Conservation (phyloP, 1,140 invertebrate genomes). For the Zaprionus africanus region DNA sequence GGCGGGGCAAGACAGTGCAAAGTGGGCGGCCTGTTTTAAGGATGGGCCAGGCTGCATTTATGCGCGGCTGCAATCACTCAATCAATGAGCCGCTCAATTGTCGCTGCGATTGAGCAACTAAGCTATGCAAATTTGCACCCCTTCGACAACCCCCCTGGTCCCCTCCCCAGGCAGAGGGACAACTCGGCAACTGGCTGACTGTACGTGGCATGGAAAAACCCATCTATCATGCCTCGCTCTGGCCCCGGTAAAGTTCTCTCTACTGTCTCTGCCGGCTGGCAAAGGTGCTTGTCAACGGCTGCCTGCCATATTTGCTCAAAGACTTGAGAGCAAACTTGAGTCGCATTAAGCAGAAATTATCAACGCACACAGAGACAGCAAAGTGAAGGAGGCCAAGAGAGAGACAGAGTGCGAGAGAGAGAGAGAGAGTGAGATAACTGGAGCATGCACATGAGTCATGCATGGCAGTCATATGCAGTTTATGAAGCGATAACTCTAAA, state of each 20-base stretch:
- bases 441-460: constrained; percentile 16
- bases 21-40: constrained; percentile 18
- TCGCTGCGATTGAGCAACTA: constrained; percentile 76
- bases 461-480: constrained; percentile 28
- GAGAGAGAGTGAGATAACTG: neutral
- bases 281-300: constrained; percentile 52
- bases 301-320: constrained; percentile 72
- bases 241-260: constrained; percentile 26
- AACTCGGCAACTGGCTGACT: neutral
- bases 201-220: constrained; percentile 37
- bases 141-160: neutral
- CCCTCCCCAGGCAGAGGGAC: no score
- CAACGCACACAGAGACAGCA: constrained; percentile 44
- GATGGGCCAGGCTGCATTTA: constrained; percentile 38
- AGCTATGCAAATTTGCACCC: constrained; percentile 72
- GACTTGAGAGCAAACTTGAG: constrained; percentile 78
- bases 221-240: constrained; percentile 48
- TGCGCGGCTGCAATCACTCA: constrained; percentile 56
- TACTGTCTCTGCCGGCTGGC: constrained; percentile 8
- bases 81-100: constrained; percentile 78
- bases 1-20: constrained; percentile 4
- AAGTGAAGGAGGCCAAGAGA: neutral
- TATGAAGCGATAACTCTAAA: constrained; percentile 28
- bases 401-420: neutral
- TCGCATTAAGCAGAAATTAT: constrained; percentile 79